A percentile compares a stretch with the other conserved stretches of the same genome.
Conservation (phyloP, 2,888 invertebrate species). For the Lycophotia porphyrea region DNA sequence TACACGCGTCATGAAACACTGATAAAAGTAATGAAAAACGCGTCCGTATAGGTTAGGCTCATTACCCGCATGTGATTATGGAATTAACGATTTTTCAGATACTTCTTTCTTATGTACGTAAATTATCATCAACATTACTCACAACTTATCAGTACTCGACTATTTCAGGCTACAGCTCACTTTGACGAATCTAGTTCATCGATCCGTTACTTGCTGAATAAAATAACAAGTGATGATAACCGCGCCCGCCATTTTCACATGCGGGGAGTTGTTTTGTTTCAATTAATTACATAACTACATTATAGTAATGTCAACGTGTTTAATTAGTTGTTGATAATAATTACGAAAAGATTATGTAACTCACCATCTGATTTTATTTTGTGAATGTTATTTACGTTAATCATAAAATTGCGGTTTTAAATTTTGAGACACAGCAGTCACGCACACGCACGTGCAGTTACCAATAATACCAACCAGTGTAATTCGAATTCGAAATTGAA, state of each 20-base stretch:
- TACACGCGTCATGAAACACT: conserved; percentile 15
- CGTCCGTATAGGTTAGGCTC: conserved; percentile 36
- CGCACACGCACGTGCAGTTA: neutral
- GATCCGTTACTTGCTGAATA: conserved; percentile 41
- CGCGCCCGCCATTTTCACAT: conserved; percentile 61
- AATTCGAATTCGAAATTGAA: neutral
- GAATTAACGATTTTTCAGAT: conserved; percentile 26
- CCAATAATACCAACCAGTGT: too few relatives aligned
- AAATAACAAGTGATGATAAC: conserved; percentile 37
- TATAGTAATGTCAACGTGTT: conserved; percentile 1
- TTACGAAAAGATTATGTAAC: conserved; percentile 46
- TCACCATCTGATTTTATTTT: conserved; percentile 29
- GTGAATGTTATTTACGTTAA: conserved; percentile 9
- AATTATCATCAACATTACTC: neutral
- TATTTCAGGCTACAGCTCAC: conserved; percentile 25
- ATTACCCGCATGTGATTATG: conserved; percentile 27
- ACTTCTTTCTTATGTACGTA: neutral
- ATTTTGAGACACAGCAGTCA: neutral
- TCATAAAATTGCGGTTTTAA: neutral
- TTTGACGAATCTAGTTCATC: conserved; percentile 51
- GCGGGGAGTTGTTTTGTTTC: conserved; percentile 43
- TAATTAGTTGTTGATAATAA: conserved; percentile 16
- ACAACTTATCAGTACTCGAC: conserved; percentile 11
- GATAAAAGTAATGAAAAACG: conserved; percentile 19
- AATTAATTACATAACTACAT: conserved; percentile 15